Percentiles rank a stretch among this genome's conserved stretches.
phyloP scores from a whole-genome alignment of 2,888 invertebrate genomes.

The Pachycephus smyrnensis region DNA sequence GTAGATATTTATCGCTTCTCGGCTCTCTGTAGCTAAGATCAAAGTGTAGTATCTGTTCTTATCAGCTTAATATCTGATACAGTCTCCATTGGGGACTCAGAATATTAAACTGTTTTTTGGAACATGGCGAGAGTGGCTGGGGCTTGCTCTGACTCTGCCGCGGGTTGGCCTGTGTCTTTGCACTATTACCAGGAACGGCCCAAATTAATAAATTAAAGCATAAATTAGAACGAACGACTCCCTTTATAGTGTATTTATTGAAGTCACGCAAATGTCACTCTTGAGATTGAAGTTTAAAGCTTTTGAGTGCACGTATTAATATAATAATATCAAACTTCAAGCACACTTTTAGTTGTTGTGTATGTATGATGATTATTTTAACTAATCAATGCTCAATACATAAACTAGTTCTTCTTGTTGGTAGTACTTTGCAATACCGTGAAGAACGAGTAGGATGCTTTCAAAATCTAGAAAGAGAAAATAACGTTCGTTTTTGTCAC shows the following conservation, averaged over 20 bases:
- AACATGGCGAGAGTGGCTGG: neutral
- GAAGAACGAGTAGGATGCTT: constrained; percentile 53
- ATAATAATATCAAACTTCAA: neutral
- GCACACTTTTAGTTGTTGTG: neutral
- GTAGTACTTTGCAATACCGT: constrained; percentile 47
- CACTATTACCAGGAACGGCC: neutral
- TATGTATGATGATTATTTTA: neutral
- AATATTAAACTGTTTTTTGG: neutral
- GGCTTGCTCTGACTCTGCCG: neutral
- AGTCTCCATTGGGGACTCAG: neutral
- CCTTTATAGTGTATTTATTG: too few relatives aligned
- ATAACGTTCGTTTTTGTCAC: neutral
- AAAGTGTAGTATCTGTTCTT: neutral
- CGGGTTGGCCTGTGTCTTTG: neutral
- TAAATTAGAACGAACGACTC: neutral
- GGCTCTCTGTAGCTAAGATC: neutral
- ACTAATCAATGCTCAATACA: neutral
- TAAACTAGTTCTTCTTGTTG: constrained; percentile 2
- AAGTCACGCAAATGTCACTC: too few relatives aligned
- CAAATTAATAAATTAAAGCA: neutral
- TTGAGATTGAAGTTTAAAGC: too few relatives aligned
- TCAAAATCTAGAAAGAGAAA: constrained; percentile 43
- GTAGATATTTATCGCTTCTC: too few relatives aligned
- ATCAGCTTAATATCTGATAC: neutral
- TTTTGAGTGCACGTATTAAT: neutral